Conservation (phyloP, 2,888 invertebrate genomes). For the Dryococelus australis region DNA sequence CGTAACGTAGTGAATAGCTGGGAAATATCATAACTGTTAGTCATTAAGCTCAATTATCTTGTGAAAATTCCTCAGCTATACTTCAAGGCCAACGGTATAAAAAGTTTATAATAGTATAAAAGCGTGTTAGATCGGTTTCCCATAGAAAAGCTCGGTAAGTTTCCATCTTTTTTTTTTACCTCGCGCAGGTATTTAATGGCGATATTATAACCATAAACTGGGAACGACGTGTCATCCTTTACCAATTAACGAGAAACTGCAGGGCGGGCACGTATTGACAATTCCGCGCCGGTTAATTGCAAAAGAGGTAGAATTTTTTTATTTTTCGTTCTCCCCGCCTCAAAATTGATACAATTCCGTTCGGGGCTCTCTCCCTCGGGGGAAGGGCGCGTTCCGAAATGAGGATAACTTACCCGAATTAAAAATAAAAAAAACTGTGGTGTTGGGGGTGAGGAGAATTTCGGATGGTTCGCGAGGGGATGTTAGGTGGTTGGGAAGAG, state of each 20-base stretch:
- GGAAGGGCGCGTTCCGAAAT: not conserved
- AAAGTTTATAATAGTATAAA: no score
- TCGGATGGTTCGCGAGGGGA: not conserved
- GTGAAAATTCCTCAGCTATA: no score
- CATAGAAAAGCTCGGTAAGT: not conserved
- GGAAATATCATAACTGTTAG: no score
- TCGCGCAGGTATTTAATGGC: no score
- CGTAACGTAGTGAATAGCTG: no score
- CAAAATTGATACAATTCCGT: constrained; percentile 20
- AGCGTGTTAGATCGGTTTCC: no score
- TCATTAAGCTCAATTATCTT: no score
- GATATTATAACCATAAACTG: not conserved
- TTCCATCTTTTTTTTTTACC: not conserved
- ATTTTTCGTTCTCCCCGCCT: not conserved
- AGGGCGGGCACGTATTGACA: not conserved
- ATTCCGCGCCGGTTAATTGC: constrained; percentile 11
- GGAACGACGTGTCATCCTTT: not conserved
- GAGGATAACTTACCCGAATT: constrained; percentile 21
- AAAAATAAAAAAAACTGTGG: not conserved
- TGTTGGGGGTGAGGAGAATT: not conserved
- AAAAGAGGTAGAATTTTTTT: not conserved
- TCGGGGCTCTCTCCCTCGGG: not conserved
- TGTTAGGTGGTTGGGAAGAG: no score
- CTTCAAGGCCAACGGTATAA: no score
- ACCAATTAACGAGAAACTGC: constrained; percentile 18